Evolutionary conservation across 2,797 vertebrate species (phyloP).

Genomic region (Potorous gilbertii): DNA sequence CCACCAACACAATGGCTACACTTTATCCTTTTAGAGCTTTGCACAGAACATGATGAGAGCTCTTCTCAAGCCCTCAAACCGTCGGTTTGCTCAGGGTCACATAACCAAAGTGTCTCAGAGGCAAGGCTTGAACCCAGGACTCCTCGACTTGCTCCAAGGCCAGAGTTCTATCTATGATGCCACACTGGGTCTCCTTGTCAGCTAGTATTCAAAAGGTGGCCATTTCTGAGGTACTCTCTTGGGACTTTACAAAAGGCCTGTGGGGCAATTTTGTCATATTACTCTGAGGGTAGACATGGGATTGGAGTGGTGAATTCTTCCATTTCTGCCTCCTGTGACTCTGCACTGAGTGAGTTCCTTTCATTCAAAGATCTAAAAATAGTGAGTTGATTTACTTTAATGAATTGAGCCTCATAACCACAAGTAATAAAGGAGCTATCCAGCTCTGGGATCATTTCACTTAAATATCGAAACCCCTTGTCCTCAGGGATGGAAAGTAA

Average conservation of each 20-base stretch:
- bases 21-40: neutral
- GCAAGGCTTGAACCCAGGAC: neutral
- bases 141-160: neutral
- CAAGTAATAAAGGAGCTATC: neutral
- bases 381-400: neutral
- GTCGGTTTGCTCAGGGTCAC: neutral
- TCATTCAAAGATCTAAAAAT: neutral
- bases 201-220: neutral
- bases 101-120: neutral
- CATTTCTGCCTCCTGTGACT: neutral
- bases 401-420: neutral
- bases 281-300: neutral
- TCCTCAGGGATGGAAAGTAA: neutral
- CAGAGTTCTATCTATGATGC: neutral
- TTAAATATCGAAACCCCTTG: neutral
- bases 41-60: neutral
- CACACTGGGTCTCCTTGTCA: neutral
- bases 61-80: too few relatives aligned
- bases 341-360: constrained; percentile 13
- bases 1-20: neutral
- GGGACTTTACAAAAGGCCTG: neutral
- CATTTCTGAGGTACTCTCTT: neutral
- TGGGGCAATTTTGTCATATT: neutral
- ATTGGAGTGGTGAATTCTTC: neutral
- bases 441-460: neutral